Percentiles rank a stretch among this genome's conserved stretches.
Conservation (phyloP, 2,888 invertebrate genomes). For the Drosophila merina region DNA sequence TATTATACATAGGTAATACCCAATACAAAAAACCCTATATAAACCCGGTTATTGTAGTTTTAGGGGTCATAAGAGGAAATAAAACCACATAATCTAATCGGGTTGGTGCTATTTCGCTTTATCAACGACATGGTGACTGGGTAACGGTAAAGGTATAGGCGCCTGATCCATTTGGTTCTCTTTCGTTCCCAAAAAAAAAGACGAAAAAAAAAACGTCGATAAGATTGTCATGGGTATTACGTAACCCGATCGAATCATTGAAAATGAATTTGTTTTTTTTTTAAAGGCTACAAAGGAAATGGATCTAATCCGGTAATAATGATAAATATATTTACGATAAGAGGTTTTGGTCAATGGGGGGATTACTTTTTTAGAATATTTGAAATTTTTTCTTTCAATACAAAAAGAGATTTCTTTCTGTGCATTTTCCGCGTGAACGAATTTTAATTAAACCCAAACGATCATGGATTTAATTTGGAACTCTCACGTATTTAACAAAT, state of each 20-base stretch:
- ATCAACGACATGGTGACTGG: conserved; percentile 19
- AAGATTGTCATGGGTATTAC: conserved; percentile 33
- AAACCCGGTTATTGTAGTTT: not conserved
- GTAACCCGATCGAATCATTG: conserved; percentile 3
- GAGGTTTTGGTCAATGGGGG: not conserved
- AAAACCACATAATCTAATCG: conserved; percentile 24
- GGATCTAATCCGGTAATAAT: not conserved
- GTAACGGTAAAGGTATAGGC: conserved; percentile 22
- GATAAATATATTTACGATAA: conserved; percentile 1
- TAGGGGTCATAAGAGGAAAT: not conserved
- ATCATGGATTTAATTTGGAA: conserved; percentile 3
- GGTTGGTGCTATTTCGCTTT: conserved; percentile 1
- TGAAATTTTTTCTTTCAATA: too few species aligned
- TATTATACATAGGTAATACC: too few species aligned
- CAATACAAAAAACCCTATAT: not conserved
- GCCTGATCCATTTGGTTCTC: conserved; percentile 27
- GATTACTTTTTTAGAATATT: not conserved
- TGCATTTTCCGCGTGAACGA: not conserved
- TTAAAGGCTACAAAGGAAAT: not conserved
- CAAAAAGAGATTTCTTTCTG: not conserved
- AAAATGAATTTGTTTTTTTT: not conserved
- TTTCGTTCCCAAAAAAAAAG: not conserved
- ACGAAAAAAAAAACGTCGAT: conserved; percentile 16
- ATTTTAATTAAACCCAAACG: not conserved
- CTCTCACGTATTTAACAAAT: conserved; percentile 14